Evolutionary conservation across 2,888 invertebrate species (phyloP).

Genomic region (Lamellibrachia satsuma): DNA sequence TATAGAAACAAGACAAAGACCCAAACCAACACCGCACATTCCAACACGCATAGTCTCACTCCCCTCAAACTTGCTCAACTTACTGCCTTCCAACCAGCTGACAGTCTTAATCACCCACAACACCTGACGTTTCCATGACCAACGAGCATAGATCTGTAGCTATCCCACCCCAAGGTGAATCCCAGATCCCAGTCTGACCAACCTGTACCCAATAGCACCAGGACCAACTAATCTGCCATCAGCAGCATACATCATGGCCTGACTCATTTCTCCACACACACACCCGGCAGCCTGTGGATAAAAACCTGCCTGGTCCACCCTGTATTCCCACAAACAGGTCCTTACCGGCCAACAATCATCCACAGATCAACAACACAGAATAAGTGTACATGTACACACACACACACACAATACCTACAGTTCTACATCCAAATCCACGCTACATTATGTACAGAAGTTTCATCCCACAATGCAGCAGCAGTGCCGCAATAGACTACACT

Average conservation of each 20-base stretch:
- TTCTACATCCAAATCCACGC: neutral
- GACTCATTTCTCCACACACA: neutral
- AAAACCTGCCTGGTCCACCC: neutral
- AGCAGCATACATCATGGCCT: neutral
- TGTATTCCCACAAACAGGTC: neutral
- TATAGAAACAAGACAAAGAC: no score
- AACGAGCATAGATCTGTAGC: neutral
- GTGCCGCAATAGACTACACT: neutral
- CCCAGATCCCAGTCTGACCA: neutral
- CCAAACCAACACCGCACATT: neutral
- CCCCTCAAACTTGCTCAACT: neutral
- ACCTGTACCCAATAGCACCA: neutral
- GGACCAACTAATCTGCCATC: neutral
- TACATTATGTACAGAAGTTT: slow-evolving; percentile 7
- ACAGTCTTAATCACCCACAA: neutral
- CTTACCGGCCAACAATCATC: neutral
- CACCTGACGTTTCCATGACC: neutral
- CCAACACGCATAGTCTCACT: neutral
- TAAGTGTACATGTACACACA: neutral
- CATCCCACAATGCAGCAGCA: neutral
- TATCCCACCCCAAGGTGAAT: neutral
- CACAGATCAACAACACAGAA: neutral
- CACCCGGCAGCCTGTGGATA: neutral
- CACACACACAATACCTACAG: neutral
- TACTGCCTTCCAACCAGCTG: neutral